Conservation (phyloP, 2,888 invertebrate species). For the Leptothorax acervorum region DNA sequence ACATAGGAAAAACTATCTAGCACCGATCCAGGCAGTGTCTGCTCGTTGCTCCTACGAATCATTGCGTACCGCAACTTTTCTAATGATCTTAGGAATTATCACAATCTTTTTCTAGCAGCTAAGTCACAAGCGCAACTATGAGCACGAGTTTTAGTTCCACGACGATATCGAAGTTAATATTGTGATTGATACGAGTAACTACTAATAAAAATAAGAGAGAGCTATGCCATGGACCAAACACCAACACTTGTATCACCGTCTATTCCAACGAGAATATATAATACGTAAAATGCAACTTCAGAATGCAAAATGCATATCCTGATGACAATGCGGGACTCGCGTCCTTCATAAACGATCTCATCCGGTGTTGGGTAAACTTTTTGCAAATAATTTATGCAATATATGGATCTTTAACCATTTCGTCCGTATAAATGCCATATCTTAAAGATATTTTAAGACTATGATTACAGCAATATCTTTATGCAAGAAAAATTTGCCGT, state of each 20-base stretch:
- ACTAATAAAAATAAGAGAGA: conserved; percentile 45
- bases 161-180: conserved; percentile 49
- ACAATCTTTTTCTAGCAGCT: conserved; percentile 47
- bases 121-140: conserved; percentile 48
- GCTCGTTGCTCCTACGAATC: conserved; percentile 37
- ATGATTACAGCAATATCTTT: conserved; percentile 25
- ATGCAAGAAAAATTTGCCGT: neutral
- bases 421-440: conserved; percentile 30
- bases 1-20: neutral
- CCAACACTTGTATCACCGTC: conserved; percentile 38
- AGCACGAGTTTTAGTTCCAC: conserved; percentile 52
- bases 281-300: conserved; percentile 23
- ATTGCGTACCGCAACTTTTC: conserved; percentile 43
- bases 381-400: conserved; percentile 19
- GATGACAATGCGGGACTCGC: conserved; percentile 12
- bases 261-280: conserved; percentile 27
- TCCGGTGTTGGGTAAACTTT: conserved; percentile 29
- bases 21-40: neutral
- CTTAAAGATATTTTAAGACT: conserved; percentile 25
- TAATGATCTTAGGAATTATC: conserved; percentile 32
- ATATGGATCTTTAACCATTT: conserved; percentile 18
- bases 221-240: conserved; percentile 50
- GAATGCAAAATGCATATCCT: conserved; percentile 38
- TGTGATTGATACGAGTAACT: conserved; percentile 47
- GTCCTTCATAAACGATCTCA: conserved; percentile 24